A percentile compares a stretch with the other conserved stretches of the same genome.
These are phyloP conservation scores for Frieseomelitta varia DNA, from an alignment of 1,140 invertebrate species.

Conservation along the genomic window DNA sequence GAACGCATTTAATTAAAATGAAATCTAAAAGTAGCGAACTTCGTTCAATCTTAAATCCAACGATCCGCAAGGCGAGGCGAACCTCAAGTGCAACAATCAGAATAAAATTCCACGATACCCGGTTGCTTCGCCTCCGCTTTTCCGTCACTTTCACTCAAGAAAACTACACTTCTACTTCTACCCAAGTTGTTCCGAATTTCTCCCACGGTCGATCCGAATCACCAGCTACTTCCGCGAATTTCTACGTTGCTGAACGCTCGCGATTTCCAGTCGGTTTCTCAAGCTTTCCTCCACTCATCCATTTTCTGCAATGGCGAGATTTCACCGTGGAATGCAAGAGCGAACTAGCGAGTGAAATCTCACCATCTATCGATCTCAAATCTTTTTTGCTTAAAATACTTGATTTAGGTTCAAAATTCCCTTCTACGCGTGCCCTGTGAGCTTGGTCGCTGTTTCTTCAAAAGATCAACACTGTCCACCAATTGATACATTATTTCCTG, in stretches of 20 bases:
- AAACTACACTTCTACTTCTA: neutral
- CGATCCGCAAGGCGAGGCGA: neutral
- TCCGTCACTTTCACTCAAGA: neutral
- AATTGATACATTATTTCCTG: too few relatives aligned
- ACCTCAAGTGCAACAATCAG: neutral
- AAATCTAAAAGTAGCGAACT: neutral
- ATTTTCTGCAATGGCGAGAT: neutral
- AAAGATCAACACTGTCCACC: too few relatives aligned
- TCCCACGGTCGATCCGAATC: neutral
- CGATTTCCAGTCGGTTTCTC: neutral
- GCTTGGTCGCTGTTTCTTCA: too few relatives aligned
- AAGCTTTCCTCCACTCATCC: neutral
- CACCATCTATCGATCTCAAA: too few relatives aligned
- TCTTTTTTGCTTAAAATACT: too few relatives aligned
- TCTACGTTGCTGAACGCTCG: neutral
- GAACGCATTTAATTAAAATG: neutral
- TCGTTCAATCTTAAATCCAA: neutral
- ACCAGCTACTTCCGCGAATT: neutral
- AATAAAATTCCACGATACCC: neutral
- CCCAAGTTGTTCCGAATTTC: constrained; percentile 1
- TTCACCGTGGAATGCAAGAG: neutral
- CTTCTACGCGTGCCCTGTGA: too few relatives aligned
- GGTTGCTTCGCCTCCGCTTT: neutral
- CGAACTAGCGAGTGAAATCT: too few relatives aligned
- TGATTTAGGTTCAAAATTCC: too few relatives aligned